Percentiles rank a stretch among this genome's conserved stretches.
Evolutionary conservation across 2,797 vertebrate genomes (phyloP).

Genomic region (Gymnopithys bicolor): DNA sequence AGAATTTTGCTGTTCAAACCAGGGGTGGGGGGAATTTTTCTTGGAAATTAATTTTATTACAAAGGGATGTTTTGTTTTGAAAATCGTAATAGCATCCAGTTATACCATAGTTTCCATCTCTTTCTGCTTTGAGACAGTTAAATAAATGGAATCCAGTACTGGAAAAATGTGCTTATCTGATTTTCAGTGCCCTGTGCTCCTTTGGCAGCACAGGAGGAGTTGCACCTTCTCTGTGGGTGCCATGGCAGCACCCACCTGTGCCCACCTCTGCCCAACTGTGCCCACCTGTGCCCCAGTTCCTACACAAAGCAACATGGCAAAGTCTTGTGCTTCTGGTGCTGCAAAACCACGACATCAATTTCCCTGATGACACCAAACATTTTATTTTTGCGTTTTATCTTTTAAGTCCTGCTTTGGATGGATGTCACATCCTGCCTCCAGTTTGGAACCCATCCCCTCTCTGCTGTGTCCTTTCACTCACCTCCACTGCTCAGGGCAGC

Average conservation of each 20-base stretch:
- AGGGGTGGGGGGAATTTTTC: neutral
- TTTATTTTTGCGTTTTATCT: neutral
- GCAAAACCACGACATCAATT: accelerated
- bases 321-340: neutral
- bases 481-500: neutral
- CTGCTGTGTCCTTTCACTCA: neutral
- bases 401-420: neutral
- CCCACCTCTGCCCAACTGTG: neutral
- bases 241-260: neutral
- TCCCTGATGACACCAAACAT: accelerated
- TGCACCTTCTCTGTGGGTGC: neutral
- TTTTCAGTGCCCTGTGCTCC: accelerated
- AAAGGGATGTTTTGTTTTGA: neutral
- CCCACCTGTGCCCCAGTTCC: neutral
- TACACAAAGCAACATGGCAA: neutral
- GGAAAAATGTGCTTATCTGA: accelerated
- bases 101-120: neutral
- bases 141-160: neutral
- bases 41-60: neutral
- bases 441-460: neutral
- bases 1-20: neutral
- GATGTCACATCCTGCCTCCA: neutral
- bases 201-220: neutral
- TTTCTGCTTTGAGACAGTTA: neutral
- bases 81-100: neutral